phyloP scores from a whole-genome alignment of 2,797 vertebrate genomes.

The Periparus ater region DNA sequence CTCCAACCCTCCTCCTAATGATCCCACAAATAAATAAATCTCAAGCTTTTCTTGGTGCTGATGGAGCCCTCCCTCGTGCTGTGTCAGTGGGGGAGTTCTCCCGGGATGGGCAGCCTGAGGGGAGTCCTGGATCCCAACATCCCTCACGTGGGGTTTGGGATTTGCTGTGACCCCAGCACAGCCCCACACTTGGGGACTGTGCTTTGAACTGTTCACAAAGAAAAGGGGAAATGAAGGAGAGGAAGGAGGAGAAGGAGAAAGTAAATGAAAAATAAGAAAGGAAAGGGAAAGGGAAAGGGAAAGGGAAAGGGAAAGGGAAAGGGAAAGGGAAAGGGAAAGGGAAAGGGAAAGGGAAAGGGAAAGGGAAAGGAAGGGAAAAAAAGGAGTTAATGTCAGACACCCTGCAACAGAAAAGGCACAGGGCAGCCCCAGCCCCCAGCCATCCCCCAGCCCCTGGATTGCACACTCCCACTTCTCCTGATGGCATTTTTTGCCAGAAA shows the following conservation, averaged over 20 bases:
- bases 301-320: background rate
- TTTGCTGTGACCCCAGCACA: background rate
- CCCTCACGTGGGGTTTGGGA: background rate
- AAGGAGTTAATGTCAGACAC: background rate
- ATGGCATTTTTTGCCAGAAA: background rate
- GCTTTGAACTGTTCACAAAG: background rate
- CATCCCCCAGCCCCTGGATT: background rate
- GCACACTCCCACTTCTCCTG: background rate
- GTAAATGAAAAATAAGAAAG: background rate
- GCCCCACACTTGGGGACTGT: background rate
- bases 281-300: too few species aligned
- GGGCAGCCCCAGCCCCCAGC: background rate
- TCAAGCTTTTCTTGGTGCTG: background rate
- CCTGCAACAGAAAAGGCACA: background rate
- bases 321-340: background rate
- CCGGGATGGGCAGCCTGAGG: background rate
- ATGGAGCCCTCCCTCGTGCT: background rate
- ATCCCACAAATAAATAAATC: background rate
- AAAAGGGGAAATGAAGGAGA: background rate
- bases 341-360: background rate
- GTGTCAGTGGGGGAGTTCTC: accelerated
- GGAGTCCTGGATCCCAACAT: background rate
- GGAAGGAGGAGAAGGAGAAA: background rate
- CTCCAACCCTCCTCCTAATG: background rate
- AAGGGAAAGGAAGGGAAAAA: background rate